Evolutionary conservation across 1,140 invertebrate species (phyloP).

Genomic region (Orius insidiosus): DNA sequence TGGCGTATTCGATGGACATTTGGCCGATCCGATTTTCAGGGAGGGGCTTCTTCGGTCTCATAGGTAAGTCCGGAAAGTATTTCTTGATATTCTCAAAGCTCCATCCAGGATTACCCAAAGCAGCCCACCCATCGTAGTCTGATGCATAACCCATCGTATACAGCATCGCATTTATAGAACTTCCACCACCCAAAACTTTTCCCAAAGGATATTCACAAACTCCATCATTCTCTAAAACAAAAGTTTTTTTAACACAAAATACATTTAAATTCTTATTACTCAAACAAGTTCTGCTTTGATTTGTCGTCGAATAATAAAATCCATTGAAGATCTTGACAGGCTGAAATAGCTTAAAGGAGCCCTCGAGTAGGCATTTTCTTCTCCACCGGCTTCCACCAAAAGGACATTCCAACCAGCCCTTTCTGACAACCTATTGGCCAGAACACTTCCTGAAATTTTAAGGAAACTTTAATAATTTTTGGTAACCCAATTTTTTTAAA

Average conservation of each 20-base stretch:
- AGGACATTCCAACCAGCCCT: constrained; percentile 8
- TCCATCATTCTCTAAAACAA: constrained; percentile 6
- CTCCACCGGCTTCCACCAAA: constrained; percentile 7
- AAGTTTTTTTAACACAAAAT: no score
- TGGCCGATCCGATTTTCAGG: constrained; percentile 45
- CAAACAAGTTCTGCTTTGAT: constrained; percentile 23
- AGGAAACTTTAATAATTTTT: no score
- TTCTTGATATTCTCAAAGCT: constrained; percentile 55
- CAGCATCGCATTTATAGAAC: constrained; percentile 43
- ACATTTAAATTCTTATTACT: no score
- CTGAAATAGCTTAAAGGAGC: background rate
- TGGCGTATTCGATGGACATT: constrained; percentile 45
- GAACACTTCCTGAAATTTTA: background rate
- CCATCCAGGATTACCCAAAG: constrained; percentile 43
- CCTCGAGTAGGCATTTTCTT: constrained; percentile 1
- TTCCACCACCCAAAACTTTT: constrained; percentile 36
- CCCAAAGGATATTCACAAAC: constrained; percentile 39
- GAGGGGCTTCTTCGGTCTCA: constrained; percentile 22
- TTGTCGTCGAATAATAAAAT: constrained; percentile 49
- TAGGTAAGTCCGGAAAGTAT: constrained; percentile 35
- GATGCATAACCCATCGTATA: constrained; percentile 41
- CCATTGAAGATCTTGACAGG: constrained; percentile 24
- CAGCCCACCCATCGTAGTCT: constrained; percentile 55
- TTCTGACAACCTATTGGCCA: constrained; percentile 11
- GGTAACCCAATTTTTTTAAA: no score